Evolutionary conservation across 2,888 invertebrate genomes (phyloP).

Genomic region (Zygogramma bicolorata): DNA sequence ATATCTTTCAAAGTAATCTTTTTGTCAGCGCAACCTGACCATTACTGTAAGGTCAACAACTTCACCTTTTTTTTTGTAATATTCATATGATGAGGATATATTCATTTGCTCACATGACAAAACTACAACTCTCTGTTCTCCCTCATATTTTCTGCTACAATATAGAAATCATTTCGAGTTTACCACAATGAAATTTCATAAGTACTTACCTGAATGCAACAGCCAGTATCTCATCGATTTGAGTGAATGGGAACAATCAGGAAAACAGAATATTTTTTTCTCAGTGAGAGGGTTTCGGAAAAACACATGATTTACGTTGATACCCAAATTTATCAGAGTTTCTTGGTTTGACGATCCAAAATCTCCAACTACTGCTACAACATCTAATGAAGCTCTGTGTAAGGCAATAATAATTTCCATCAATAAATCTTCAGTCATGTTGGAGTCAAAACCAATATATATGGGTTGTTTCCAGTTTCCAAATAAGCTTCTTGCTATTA

Average conservation of each 20-base stretch:
- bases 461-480: conserved; percentile 16
- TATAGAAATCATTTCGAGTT: no score
- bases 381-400: neutral
- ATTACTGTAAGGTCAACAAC: no score
- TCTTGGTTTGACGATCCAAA: conserved; percentile 8
- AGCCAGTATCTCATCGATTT: conserved; percentile 4
- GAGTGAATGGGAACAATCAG: neutral
- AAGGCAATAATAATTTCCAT: neutral
- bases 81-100: no score
- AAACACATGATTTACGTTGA: neutral
- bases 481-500: conserved; percentile 18
- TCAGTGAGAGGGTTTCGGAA: neutral
- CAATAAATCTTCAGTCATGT: neutral
- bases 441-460: conserved; percentile 10
- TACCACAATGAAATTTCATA: no score
- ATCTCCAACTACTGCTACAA: neutral
- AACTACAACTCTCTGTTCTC: no score
- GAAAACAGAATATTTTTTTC: neutral
- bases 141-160: no score
- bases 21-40: no score
- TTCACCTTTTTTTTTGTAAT: no score
- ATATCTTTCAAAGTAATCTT: no score
- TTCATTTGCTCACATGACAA: no score
- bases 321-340: neutral
- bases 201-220: neutral